A percentile compares a stretch with the other conserved stretches of the same genome.
Evolutionary conservation across 2,888 invertebrate species (phyloP).

Genomic region (Drosophila nr. perissopoda): DNA sequence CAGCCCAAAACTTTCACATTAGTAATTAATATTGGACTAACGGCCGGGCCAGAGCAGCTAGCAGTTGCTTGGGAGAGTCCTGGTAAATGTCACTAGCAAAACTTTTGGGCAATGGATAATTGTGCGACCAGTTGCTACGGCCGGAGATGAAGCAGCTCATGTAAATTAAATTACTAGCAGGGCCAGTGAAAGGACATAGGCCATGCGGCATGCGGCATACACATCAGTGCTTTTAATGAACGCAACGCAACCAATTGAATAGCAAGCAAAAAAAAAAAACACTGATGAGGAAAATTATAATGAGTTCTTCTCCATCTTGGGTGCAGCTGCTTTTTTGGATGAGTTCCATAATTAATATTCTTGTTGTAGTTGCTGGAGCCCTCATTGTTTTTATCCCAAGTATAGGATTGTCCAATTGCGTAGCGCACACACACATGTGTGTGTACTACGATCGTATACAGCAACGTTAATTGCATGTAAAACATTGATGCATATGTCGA

Average conservation of each 20-base stretch:
- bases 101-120: slow-evolving; percentile 59
- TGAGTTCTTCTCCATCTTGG: slow-evolving; percentile 53
- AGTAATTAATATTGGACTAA: slow-evolving; percentile 64
- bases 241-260: slow-evolving; percentile 50
- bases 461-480: slow-evolving; percentile 72
- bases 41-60: slow-evolving; percentile 5
- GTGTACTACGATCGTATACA: slow-evolving; percentile 20
- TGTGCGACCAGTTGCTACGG: slow-evolving; percentile 46
- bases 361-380: slow-evolving; percentile 19
- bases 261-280: slow-evolving; percentile 44
- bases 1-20: slow-evolving; percentile 64
- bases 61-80: slow-evolving; percentile 13
- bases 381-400: slow-evolving; percentile 20
- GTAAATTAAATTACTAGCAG: slow-evolving; percentile 67
- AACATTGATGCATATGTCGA: slow-evolving; percentile 41
- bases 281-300: slow-evolving; percentile 64
- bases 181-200: slow-evolving; percentile 11
- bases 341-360: slow-evolving; percentile 1
- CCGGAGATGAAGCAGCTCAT: slow-evolving; percentile 46
- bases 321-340: slow-evolving; percentile 29
- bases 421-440: neutral
- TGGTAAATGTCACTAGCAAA: slow-evolving; percentile 50
- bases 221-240: slow-evolving; percentile 49
- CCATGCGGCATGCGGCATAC: slow-evolving; percentile 13
- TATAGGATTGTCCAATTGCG: slow-evolving; percentile 32